These are phyloP conservation scores for Dendrolimus houi DNA, from an alignment of 2,888 invertebrate species.

Conservation along the genomic window DNA sequence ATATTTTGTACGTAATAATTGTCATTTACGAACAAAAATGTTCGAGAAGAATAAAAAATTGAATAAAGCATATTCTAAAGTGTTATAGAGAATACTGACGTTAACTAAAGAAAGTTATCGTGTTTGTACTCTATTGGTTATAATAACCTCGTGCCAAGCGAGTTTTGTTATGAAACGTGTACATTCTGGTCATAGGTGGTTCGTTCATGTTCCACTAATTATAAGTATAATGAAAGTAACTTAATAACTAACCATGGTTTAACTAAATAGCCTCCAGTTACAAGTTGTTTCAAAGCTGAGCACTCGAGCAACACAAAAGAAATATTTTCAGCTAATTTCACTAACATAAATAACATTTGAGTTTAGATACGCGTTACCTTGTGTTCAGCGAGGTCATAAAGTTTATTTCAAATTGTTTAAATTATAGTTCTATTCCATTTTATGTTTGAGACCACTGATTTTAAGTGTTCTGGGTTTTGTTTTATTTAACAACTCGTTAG, in stretches of 20 bases:
- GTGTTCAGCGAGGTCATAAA: no score
- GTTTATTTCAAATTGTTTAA: no score
- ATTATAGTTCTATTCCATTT: no score
- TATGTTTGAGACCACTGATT: no score
- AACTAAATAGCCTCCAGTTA: not conserved
- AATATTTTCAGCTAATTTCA: no score
- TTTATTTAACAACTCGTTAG: no score
- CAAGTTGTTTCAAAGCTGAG: not conserved
- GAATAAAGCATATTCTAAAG: not conserved
- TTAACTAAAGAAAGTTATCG: not conserved
- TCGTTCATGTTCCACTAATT: constrained; percentile 35
- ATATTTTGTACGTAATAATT: not conserved
- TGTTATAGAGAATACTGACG: not conserved
- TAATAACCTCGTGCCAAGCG: constrained; percentile 44
- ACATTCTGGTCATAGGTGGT: constrained; percentile 71
- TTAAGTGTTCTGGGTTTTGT: no score
- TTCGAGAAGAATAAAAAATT: not conserved
- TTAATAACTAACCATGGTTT: constrained; percentile 12
- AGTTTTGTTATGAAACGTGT: constrained; percentile 59
- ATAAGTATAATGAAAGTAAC: constrained; percentile 45
- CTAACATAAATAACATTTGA: no score
- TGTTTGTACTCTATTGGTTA: constrained; percentile 29
- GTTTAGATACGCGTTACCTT: no score
- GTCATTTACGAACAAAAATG: not conserved
- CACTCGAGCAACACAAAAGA: not conserved